Percentiles rank a stretch among this genome's conserved stretches.
Evolutionary conservation across 2,888 invertebrate genomes (phyloP).

Genomic region (Fissipunctia ypsillon): DNA sequence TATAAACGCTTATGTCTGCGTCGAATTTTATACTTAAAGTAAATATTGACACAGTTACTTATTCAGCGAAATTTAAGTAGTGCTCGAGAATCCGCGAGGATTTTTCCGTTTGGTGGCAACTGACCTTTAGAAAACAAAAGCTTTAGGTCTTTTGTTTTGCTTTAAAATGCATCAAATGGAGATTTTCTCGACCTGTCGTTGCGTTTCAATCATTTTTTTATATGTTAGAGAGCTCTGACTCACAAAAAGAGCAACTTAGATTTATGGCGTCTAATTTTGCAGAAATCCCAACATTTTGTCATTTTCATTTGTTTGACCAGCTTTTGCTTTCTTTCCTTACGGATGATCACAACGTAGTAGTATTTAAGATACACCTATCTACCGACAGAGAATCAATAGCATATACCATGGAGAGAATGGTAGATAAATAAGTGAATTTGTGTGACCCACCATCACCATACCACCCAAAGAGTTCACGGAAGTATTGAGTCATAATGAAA

Average conservation of each 20-base stretch:
- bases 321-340: background rate
- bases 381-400: background rate
- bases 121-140: too few species aligned
- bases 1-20: too few species aligned
- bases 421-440: background rate
- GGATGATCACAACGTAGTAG: background rate
- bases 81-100: too few species aligned
- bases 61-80: too few species aligned
- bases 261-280: background rate
- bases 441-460: background rate
- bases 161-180: constrained; percentile 18
- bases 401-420: background rate
- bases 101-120: too few species aligned
- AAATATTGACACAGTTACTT: too few species aligned
- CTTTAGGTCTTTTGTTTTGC: background rate
- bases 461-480: background rate
- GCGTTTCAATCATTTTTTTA: constrained; percentile 1
- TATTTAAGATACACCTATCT: too few species aligned
- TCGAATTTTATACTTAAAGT: too few species aligned
- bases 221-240: background rate
- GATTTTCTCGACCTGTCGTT: background rate
- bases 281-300: background rate
- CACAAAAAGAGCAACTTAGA: background rate
- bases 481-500: background rate
- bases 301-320: background rate